Conservation (phyloP, 1,140 invertebrate genomes). For the Neuroterus valhalla region DNA sequence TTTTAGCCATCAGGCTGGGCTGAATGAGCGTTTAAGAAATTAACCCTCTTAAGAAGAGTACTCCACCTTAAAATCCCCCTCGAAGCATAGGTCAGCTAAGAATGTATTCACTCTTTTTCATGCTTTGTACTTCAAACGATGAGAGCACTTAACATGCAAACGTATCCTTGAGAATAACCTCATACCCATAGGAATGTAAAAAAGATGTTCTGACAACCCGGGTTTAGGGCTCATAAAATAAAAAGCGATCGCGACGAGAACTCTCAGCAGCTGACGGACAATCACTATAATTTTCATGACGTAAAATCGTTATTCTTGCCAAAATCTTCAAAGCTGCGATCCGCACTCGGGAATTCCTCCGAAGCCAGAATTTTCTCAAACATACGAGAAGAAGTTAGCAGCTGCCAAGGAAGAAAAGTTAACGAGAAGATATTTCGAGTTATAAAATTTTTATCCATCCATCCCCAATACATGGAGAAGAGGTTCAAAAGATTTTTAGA, state of each 20-base stretch:
- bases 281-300: conserved; percentile 26
- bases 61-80: conserved; percentile 26
- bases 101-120: conserved; percentile 10
- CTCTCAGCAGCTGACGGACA: conserved; percentile 16
- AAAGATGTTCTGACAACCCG: conserved; percentile 19
- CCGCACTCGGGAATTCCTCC: background rate
- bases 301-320: conserved; percentile 19
- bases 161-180: conserved; percentile 17
- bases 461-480: background rate
- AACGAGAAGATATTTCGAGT: conserved; percentile 11
- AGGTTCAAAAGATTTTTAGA: conserved; percentile 7
- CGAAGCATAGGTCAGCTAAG: conserved; percentile 18
- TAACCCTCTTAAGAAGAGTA: conserved; percentile 23
- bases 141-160: conserved; percentile 15
- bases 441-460: conserved; percentile 20
- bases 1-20: conserved; percentile 13
- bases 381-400: background rate
- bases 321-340: conserved; percentile 16
- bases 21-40: conserved; percentile 29
- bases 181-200: conserved; percentile 19
- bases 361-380: background rate
- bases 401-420: background rate
- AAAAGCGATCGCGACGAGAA: conserved; percentile 26
- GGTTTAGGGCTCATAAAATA: conserved; percentile 28
- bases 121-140: conserved; percentile 9